Base-by-base conservation (phyloP, 2,797 vertebrate species). In the Orestias chungarensis region DNA sequence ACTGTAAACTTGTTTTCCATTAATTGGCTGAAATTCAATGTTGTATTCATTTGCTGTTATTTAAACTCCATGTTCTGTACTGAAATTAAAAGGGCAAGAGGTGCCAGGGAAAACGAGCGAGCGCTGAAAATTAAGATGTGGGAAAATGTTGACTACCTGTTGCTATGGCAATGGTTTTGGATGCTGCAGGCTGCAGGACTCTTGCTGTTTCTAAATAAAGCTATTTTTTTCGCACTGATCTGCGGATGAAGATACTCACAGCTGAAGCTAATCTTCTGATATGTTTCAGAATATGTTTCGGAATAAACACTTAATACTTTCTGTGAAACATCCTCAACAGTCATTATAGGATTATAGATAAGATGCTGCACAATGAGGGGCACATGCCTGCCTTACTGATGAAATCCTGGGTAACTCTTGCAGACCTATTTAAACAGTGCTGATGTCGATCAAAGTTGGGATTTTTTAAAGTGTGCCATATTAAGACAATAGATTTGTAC, bases 151-250 rank as follows among this genome's bases (percentile, higher is more conserved):
- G 94, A 94, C 92, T 94, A 92, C 89, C 87, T 93, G 94, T 95
- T 94, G 93, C 93, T 93, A 95, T 94, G 93, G 92, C 89, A 79
- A 95, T 92, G 79, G 78, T 81, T 91, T 92, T 92, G 86, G 91
- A 92, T 92, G 89, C 91, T 87, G 87, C 90, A 88, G 89, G 91
- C 92, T 90, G 88, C 88, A 88, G 91, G 93, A 93, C 92, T 93
- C 91, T 89, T 85, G 91, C 82, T 93, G 89, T 94, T 88, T 95
- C 94, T 94, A 94, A 94, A 94, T 94, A 95, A 95, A 95, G 94
- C 86, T 82, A 79, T 86, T 81, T 80, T 86, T 80, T 85, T 85
- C 89, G 87, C 90, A 86, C 92, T 87, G 86, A 91, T 93, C 90
- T 84, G 87, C 80, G 80, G 88, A 89, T 90, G 90, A 88, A 91